Evolutionary conservation across 2,888 invertebrate species (phyloP), one percentile per base, ranked within the genome.

Genomic region (Eucera pruinosa): DNA sequence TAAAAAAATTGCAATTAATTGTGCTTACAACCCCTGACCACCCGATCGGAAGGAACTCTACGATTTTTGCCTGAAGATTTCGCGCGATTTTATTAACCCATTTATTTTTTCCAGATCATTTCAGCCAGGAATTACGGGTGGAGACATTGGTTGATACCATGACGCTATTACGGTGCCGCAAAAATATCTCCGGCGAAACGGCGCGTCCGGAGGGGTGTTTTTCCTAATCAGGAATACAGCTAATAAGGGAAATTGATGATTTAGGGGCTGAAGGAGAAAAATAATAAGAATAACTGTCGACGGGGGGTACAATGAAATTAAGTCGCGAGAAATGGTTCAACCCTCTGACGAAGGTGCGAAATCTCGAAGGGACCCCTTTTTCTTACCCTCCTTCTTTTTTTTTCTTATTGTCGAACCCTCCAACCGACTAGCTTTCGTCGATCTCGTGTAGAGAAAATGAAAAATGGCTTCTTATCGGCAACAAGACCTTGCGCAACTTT

Each of bases 391-490:
- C 33, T 27, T 33, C 27, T 82, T 81, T 23, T 48, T 3, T 48
- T 33, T 41, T 52, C 18, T 83, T 81, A 83, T 83, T 78, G 74
- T 64, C 54, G 11, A 18, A 43, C 47, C n/a, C 70, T 57, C 36
- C 64, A 20, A 57, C 62, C 78, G 64, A 62, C 54, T 70, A 70
- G 69, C 54, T 80, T 72, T 78, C 73, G 43, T 73, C 65, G 72
- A 43, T 41, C 77, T 50, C 54, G 62, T 47, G 62, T 62, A 58
- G 77, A 47, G 65, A 61, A 68, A 78, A 82, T 84, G 84, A 84
- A 80, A 84, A 84, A 83, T 77, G 80, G 73, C 68, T 47, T 33
- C 78, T 83, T 83, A 84, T 83, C 82, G 71, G 52, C 45, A 41
- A 36, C 30, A 62, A 43, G 71, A 68, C 65, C 64, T 62, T 50